Evolutionary conservation across 2,113 vertebrate species (phyloP), one percentile per base, ranked within the genome.

Genomic region (Cromileptes altivelis): DNA sequence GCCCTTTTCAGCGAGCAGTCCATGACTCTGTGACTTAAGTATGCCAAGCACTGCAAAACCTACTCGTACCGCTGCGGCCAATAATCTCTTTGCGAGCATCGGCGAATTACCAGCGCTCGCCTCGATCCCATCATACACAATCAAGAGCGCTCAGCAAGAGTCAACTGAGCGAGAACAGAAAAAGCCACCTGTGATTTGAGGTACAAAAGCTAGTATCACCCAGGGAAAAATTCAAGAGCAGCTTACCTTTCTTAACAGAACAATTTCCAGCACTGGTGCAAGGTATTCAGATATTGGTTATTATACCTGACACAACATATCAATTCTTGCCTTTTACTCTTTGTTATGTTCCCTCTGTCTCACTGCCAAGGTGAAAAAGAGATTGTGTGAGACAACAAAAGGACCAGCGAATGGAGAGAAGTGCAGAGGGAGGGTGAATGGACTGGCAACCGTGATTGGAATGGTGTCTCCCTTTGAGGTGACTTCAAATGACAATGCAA

Each of bases 251-350:
- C 81, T 84, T 82, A 86, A 83, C 61, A 58, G 81, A 84, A 76
- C 71, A 78, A 80, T 85, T 91, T 82, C 81, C 74, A 87, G 77
- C 78, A 70, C 67, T 21, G 0, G 64, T 83, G 80, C 50, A 70
- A 75, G 82, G 85, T 90, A 94, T 94, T 93, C 86, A 93, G 86
- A 91, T 93, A 93, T 91, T 90, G 85, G 85, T 91, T 91, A 90
- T 93, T 93, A 94, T 81, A 90, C 90, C 88, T 93, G 87, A 93
- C 86, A 92, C 81, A 88, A 94, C 86, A 93, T 93, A 93, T 94
- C 81, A 89, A 90, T 93, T 90, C 80, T 90, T 74, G 80, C 76
- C 52, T 63, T 88, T 47, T 73, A 56, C 53, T 84, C 78, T 90
- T 91, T 89, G 82, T 92, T 88, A 49, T 62, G 42, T 69, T 84